Evolutionary conservation across 2,888 invertebrate genomes (phyloP).

Genomic region (Troglohyphantes excavatus): DNA sequence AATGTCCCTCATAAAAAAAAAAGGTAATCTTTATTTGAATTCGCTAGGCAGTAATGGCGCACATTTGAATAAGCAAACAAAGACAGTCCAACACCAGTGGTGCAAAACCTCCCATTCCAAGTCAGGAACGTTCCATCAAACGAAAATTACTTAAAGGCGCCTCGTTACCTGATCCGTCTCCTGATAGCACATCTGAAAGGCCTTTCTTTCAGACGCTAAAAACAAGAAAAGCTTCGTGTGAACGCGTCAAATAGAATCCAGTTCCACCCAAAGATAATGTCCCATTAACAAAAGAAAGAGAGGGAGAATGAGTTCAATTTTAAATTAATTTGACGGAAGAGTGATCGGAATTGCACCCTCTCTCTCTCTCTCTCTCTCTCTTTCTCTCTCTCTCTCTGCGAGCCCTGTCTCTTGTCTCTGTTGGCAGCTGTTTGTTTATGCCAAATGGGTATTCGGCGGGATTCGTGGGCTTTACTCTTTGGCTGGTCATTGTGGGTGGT

Average conservation of each 20-base stretch:
- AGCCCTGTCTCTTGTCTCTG: background rate
- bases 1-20: background rate
- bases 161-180: background rate
- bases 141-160: background rate
- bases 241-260: background rate
- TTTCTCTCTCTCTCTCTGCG: background rate
- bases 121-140: background rate
- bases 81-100: background rate
- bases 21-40: background rate
- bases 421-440: background rate
- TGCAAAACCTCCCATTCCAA: background rate
- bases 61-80: background rate
- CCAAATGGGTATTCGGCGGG: background rate
- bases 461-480: too few relatives aligned
- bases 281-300: background rate
- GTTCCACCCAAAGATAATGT: background rate
- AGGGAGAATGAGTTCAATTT: background rate
- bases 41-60: background rate
- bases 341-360: background rate
- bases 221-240: background rate
- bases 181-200: background rate
- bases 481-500: slow-evolving; percentile 9
- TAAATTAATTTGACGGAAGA: slow-evolving; percentile 9
- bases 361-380: background rate
- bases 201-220: background rate